These are phyloP conservation scores for Oxyscelio sp. DNA, from an alignment of 2,888 invertebrate genomes.

Conservation along the genomic window DNA sequence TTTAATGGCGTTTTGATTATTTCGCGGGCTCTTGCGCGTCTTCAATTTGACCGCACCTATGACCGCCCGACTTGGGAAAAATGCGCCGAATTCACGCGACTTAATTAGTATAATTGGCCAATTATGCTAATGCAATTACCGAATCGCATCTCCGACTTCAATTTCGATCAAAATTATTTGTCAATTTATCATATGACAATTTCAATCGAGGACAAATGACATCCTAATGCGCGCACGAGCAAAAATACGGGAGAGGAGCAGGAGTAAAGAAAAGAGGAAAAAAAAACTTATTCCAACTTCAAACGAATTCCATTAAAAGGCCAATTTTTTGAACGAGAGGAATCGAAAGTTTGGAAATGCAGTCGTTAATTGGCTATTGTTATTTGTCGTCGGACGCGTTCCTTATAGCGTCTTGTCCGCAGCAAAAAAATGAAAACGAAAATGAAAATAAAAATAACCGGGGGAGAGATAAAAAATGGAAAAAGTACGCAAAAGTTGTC, in stretches of 20 bases:
- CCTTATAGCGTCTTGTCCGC: conserved; percentile 51
- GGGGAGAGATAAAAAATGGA: too few relatives aligned
- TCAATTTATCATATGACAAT: conserved; percentile 33
- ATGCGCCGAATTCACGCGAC: too few relatives aligned
- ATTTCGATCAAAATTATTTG: conserved; percentile 43
- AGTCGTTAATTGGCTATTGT: conserved; percentile 61
- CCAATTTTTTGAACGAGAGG: conserved; percentile 40
- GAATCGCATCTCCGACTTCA: conserved; percentile 35
- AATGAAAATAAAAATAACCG: conserved; percentile 47
- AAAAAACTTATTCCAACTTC: conserved; percentile 38
- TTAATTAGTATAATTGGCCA: conserved; percentile 60
- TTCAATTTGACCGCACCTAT: too few relatives aligned
- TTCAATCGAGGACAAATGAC: conserved; percentile 33
- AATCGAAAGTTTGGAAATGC: conserved; percentile 49
- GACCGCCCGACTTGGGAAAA: too few relatives aligned
- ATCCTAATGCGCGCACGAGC: too few relatives aligned
- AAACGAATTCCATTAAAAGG: conserved; percentile 54
- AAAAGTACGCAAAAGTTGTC: conserved; percentile 13
- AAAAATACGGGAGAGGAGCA: background rate
- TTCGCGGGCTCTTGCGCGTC: too few relatives aligned
- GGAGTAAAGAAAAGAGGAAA: background rate
- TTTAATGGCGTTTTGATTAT: conserved; percentile 8
- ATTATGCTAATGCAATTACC: conserved; percentile 64
- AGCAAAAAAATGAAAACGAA: conserved; percentile 52
- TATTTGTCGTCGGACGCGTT: conserved; percentile 35